phyloP scores from a whole-genome alignment of 2,113 vertebrate species.

The Ctenodactylus gundi region DNA sequence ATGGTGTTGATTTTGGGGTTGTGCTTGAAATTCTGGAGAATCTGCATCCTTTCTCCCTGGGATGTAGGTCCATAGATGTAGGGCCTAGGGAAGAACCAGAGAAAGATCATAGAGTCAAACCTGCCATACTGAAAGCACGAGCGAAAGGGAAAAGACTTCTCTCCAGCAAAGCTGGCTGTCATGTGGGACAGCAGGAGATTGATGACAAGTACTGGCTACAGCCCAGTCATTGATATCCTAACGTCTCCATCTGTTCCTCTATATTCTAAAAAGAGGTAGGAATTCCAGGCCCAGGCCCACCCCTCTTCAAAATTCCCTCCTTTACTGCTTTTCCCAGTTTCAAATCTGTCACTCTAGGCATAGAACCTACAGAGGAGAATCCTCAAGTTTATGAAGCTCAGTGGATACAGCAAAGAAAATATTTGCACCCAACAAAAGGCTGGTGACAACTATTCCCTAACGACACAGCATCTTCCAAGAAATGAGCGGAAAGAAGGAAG shows the following conservation, averaged over 20 bases:
- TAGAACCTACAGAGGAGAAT: neutral
- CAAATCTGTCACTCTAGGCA: neutral
- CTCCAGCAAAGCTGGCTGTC: neutral
- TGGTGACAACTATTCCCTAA: constrained; percentile 66
- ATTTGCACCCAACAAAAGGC: constrained; percentile 65
- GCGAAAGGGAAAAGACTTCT: neutral
- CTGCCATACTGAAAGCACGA: neutral
- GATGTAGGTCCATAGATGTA: constrained; percentile 98
- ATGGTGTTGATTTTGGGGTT: constrained; percentile 99
- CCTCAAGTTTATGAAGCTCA: neutral
- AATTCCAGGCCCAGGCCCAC: neutral
- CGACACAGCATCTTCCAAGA: neutral
- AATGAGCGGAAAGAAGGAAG: neutral
- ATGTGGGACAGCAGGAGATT: neutral
- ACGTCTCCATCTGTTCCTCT: fast-evolving
- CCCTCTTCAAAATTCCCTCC: neutral
- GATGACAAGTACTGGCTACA: neutral
- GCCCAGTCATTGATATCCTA: neutral
- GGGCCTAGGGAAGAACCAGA: constrained; percentile 84
- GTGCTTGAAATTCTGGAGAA: constrained; percentile 99
- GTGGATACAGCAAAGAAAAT: constrained; percentile 45
- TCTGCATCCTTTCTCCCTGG: constrained; percentile 98
- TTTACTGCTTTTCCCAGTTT: neutral
- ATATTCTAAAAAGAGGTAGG: no score
- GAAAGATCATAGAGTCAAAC: neutral